Base-by-base conservation (phyloP, 2,797 vertebrate genomes). In the Orientallactaga sibirica region DNA sequence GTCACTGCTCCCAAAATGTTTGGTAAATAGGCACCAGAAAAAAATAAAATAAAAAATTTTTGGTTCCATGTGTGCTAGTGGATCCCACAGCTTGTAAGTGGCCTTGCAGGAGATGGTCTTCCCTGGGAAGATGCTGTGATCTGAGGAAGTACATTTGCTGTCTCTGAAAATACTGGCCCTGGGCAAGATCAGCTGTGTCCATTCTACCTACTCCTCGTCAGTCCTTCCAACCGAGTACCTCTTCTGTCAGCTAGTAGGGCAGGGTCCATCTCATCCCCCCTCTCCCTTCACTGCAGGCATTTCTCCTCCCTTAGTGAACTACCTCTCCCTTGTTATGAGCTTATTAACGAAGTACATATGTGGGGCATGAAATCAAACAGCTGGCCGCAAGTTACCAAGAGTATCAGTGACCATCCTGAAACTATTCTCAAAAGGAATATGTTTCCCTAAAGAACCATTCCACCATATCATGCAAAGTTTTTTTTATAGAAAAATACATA, bases 401-500 rank as follows among this genome's bases (percentile, higher is more conserved):
- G 73, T 62, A 70, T 88, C 76, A 52, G 18, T 68, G 78, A 88
- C 20, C 68, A 4, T 24, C 73, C 68, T 92, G 29, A 77, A 93
- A 94, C 88, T 83, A 74, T 27, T 83, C 83, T 91, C 58, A 90
- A 88, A 91, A 70, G 25, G 68, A 96, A 82, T 6, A 62, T 8
- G 2, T 85, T 73, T 90, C 90, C 48, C 75, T 82, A 58, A 92
- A 92, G 86, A 93, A 84, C 37, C 15, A 12, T 90, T 79, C 73
- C 79, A 61, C 27, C 68, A 64, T 84, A 94, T 76, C 41, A 64
- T 33, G 15, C 61, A 92, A 94, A 86, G 7, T 70, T 67, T 70
- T 92, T 92, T 92, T 86, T 86, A 70, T 61, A 90, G 83, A 94
- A 94, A 96, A 90, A 93, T 80, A 92, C 92, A 74, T 27, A 84